Base-by-base conservation (phyloP, 2,888 invertebrate species). In the Phaedon cochleariae region DNA sequence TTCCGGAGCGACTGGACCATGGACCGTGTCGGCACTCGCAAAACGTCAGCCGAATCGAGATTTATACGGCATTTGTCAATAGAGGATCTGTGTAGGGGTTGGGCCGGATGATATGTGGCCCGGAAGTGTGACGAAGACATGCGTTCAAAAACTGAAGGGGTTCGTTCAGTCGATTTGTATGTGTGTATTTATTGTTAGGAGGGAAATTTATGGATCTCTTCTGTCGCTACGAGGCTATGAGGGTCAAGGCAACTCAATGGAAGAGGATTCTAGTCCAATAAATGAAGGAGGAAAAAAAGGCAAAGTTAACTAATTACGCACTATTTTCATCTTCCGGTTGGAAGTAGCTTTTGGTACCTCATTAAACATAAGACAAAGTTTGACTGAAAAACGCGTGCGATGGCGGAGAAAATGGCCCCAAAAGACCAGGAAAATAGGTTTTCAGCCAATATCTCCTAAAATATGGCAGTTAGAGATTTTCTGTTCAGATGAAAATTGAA, bases 11-110 rank as follows among this genome's bases (percentile, higher is more conserved):
- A n/a, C n/a, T n/a, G 78, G 78, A 75, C 41, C 41, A 41, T 76
- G 79, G 80, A 80, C 77, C 78, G 77, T 79, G 81, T 81, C 80
- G 80, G 79, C 81, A 79, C 80, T 80, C 79, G 80, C 80, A 77
- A 79, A 80, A 78, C 77, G 80, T 80, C 80, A 77, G 73, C 73
- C 74, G 72, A 74, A 75, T 74, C 72, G 76, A 77, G 74, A 81
- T 81, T 81, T 80, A 80, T 81, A 76, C 73, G 73, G 80, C 79
- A 79, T 81, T 80, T 80, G 81, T 81, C 81, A 81, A 80, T 80
- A 80, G 77, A 79, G 78, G 80, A 79, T 79, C 79, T 75, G 70
- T 75, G 74, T 70, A 69, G 64, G 75, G 76, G 79, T 76, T 75
- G 77, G 78, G 73, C 74, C 76, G 54, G 65, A 65, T 79, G 77